A percentile compares a stretch with the other conserved stretches of the same genome.
Conservation (phyloP, 2,888 invertebrate genomes). For the Parelbella ahira region DNA sequence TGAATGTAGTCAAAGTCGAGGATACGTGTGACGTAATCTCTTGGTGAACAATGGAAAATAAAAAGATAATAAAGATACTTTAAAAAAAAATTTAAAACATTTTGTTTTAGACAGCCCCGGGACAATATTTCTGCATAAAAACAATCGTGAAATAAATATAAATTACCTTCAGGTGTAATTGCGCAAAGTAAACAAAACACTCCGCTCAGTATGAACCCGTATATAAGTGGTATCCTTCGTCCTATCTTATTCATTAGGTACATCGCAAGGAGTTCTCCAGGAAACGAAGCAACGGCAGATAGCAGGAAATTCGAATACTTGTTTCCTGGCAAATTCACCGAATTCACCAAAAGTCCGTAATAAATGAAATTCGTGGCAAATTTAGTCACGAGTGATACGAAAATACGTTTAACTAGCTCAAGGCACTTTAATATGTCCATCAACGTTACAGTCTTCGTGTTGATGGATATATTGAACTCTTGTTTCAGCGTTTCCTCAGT, state of each 20-base stretch:
- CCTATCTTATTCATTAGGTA: conserved; percentile 62
- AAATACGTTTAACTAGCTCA: conserved; percentile 48
- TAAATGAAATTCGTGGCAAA: conserved; percentile 61
- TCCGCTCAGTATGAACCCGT: conserved; percentile 51
- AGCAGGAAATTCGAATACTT: conserved; percentile 62
- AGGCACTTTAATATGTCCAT: conserved; percentile 47
- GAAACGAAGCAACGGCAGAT: conserved; percentile 60
- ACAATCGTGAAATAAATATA: neutral
- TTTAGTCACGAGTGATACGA: conserved; percentile 44
- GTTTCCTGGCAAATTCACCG: conserved; percentile 60
- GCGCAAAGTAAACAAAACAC: conserved; percentile 46
- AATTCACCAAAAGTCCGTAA: conserved; percentile 60
- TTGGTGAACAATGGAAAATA: too few relatives aligned
- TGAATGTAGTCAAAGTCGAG: too few relatives aligned
- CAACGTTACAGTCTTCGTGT: conserved; percentile 47
- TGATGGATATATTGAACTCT: conserved; percentile 48
- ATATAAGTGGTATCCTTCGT: conserved; percentile 50
- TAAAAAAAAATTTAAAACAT: too few relatives aligned
- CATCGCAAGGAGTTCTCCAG: conserved; percentile 57
- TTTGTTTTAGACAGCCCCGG: too few relatives aligned
- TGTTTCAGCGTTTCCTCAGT: conserved; percentile 44
- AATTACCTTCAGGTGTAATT: conserved; percentile 49
- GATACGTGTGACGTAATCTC: too few relatives aligned
- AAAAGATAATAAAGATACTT: too few relatives aligned
- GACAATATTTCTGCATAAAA: too few relatives aligned